These are phyloP conservation scores for Hydractinia echinata DNA, from an alignment of 30 jellyfish, hydroid and myxozoan genomes.

Conservation along the genomic window DNA sequence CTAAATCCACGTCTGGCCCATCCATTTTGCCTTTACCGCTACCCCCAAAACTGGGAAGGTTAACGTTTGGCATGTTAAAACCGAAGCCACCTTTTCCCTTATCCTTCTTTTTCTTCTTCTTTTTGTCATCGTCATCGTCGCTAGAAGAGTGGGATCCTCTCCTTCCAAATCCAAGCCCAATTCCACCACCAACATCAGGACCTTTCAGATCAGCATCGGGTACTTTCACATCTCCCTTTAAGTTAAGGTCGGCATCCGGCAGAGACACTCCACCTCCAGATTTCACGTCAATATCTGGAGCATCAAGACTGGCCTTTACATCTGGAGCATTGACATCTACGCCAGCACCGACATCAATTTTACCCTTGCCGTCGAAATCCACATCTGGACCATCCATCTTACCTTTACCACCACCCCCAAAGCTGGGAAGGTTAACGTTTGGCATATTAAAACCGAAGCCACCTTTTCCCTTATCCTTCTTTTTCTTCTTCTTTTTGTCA, in stretches of 20 bases:
- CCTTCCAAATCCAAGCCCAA: constrained; percentile 16
- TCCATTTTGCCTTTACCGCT: constrained; percentile 29
- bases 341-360: neutral
- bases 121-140: constrained; percentile 15
- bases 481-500: constrained; percentile 16
- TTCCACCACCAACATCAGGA: constrained; percentile 20
- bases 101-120: neutral
- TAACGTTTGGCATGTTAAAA: constrained; percentile 26
- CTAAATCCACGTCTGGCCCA: constrained; percentile 27
- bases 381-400: no score
- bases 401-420: no score
- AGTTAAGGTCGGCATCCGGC: constrained; percentile 13
- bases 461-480: neutral
- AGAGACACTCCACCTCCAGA: neutral
- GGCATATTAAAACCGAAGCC: no score
- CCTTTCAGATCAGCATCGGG: constrained; percentile 28
- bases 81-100: constrained; percentile 29
- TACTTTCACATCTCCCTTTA: neutral
- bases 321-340: constrained; percentile 12
- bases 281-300: constrained; percentile 27
- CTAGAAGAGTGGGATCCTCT: neutral
- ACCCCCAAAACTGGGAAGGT: constrained; percentile 5
- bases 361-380: constrained; percentile 6
- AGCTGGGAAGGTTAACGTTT: no score
- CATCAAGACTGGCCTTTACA: constrained; percentile 7